Percentiles rank a stretch among this genome's conserved stretches.
phyloP scores from a whole-genome alignment of 2,888 invertebrate genomes.

The Rotaria socialis region DNA sequence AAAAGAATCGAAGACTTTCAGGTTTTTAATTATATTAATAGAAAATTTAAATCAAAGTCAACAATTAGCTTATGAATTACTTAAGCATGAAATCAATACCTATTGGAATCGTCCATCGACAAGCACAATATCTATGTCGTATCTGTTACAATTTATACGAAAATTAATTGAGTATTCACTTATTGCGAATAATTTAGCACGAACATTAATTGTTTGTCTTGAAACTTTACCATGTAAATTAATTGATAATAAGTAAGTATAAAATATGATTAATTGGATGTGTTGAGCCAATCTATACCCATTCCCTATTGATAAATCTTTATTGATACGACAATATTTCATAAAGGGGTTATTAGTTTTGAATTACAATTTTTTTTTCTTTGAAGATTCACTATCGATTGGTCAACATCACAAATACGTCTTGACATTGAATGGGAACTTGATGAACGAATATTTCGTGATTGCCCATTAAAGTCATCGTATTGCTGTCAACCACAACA shows the following conservation, averaged over 20 bases:
- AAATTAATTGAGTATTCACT: constrained; percentile 34
- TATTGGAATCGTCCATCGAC: constrained; percentile 6
- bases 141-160: background rate
- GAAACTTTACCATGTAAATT: constrained; percentile 27
- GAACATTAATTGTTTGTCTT: constrained; percentile 15
- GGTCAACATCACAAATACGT: constrained; percentile 33
- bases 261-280: background rate
- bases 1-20: no score
- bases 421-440: constrained; percentile 13
- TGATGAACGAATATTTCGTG: constrained; percentile 28
- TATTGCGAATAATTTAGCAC: constrained; percentile 15
- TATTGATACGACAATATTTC: no score
- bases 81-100: constrained; percentile 15
- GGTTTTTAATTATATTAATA: background rate
- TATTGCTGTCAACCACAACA: constrained; percentile 37
- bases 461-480: constrained; percentile 15
- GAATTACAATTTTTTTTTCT: no score
- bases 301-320: no score
- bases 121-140: constrained; percentile 19
- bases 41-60: background rate
- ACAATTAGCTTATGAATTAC: constrained; percentile 15
- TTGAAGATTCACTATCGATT: background rate
- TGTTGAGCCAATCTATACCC: no score
- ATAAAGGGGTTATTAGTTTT: no score
- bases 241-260: constrained; percentile 10